These are phyloP conservation scores for Onthophagus taurus DNA, from an alignment of 1,140 invertebrate genomes.

Conservation along the genomic window DNA sequence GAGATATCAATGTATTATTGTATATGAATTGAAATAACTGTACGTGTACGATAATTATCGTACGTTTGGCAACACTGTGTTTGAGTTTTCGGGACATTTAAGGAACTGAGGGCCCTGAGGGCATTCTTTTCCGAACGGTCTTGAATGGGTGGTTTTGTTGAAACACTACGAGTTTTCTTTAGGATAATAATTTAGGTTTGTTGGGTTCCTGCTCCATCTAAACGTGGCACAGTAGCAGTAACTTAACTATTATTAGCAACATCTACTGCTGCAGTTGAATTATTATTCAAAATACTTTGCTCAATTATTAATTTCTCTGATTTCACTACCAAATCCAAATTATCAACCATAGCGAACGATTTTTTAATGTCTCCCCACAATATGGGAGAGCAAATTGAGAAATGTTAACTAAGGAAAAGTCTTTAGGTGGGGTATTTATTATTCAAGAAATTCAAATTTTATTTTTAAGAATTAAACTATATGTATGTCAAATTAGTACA, in stretches of 20 bases:
- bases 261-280: constrained; percentile 65
- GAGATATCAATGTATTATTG: no score
- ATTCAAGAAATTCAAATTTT: no score
- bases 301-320: constrained; percentile 75
- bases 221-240: constrained; percentile 87
- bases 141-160: constrained; percentile 31
- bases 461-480: no score
- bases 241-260: constrained; percentile 80
- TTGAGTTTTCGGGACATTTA: constrained; percentile 19
- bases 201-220: constrained; percentile 77
- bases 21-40: no score
- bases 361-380: no score
- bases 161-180: constrained; percentile 79
- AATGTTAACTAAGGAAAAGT: no score
- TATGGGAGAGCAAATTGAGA: no score
- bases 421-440: no score
- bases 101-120: background rate
- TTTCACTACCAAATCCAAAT: constrained; percentile 63
- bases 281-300: constrained; percentile 64
- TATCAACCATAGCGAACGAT: constrained; percentile 69
- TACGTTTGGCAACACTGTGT: no score
- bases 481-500: no score
- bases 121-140: constrained; percentile 19
- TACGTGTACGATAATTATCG: no score
- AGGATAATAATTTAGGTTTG: constrained; percentile 88